Evolutionary conservation across 2,888 invertebrate genomes (phyloP).

Genomic region (Gortyna flavago): DNA sequence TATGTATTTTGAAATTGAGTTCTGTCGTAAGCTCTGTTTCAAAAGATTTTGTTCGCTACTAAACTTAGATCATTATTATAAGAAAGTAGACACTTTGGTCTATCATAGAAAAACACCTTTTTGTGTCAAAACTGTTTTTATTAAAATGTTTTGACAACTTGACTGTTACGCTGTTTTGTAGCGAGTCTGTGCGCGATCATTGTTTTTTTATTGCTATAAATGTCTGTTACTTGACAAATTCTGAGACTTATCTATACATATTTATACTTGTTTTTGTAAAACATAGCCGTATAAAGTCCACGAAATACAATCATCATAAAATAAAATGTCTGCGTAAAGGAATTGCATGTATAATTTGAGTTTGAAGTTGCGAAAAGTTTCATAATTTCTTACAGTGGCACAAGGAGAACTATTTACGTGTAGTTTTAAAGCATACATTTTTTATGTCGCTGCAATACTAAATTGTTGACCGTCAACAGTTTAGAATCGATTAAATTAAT

Average conservation of each 20-base stretch:
- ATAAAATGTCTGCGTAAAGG: conserved; percentile 2
- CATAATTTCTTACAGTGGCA: conserved; percentile 3
- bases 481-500: not conserved
- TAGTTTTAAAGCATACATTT: not conserved
- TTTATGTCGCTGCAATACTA: not conserved
- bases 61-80: not conserved
- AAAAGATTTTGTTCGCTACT: not conserved
- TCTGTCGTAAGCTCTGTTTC: not conserved
- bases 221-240: not conserved
- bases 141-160: not conserved
- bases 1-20: conserved; percentile 8
- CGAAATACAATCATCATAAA: conserved; percentile 2
- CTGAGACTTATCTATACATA: not conserved
- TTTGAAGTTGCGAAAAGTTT: conserved; percentile 14
- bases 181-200: not conserved
- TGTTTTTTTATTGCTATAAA: not conserved
- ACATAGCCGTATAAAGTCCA: not conserved
- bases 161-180: not conserved
- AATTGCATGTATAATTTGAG: conserved; percentile 10
- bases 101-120: too few species aligned
- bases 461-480: too few species aligned
- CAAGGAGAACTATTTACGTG: not conserved
- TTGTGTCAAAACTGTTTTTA: not conserved
- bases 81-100: not conserved
- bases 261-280: not conserved